These are phyloP conservation scores for Branchipolynoe longqiensis DNA, from an alignment of 2,888 invertebrate species.

Conservation along the genomic window DNA sequence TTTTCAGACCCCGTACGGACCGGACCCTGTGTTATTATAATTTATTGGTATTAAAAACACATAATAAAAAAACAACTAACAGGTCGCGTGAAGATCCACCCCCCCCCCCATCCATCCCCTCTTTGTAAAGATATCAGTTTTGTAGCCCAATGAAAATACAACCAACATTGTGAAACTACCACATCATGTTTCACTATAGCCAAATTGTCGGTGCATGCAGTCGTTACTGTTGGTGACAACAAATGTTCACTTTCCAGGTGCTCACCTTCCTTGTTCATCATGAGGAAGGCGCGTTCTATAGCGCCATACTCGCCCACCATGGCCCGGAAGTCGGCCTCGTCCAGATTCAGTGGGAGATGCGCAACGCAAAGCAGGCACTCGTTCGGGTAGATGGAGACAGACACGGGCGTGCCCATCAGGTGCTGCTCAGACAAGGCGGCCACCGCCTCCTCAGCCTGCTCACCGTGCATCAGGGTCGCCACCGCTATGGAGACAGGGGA, in stretches of 20 bases:
- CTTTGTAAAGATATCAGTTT: too few relatives aligned
- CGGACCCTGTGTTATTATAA: too few relatives aligned
- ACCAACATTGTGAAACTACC: too few relatives aligned
- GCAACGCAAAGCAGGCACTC: constrained; percentile 84
- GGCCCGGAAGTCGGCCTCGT: constrained; percentile 82
- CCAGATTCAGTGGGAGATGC: constrained; percentile 82
- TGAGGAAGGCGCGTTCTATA: constrained; percentile 83
- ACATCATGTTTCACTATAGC: too few relatives aligned
- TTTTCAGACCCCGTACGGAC: too few relatives aligned
- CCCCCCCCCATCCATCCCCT: too few relatives aligned
- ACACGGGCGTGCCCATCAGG: constrained; percentile 76
- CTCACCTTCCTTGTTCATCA: constrained; percentile 83
- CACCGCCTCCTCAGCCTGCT: constrained; percentile 73
- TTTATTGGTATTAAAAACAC: too few relatives aligned
- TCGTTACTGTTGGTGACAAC: too few relatives aligned
- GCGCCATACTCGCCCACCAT: constrained; percentile 82
- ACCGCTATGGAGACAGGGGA: constrained; percentile 69
- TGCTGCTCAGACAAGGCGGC: constrained; percentile 69
- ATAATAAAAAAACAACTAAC: too few relatives aligned
- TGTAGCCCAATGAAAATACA: too few relatives aligned
- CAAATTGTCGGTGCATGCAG: too few relatives aligned
- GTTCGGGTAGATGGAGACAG: constrained; percentile 82
- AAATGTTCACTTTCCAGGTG: not conserved
- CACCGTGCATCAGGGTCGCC: constrained; percentile 74
- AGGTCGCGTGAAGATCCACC: too few relatives aligned